These are phyloP conservation scores for Limenitis camilla DNA, from an alignment of 2,888 invertebrate genomes.

Conservation along the genomic window DNA sequence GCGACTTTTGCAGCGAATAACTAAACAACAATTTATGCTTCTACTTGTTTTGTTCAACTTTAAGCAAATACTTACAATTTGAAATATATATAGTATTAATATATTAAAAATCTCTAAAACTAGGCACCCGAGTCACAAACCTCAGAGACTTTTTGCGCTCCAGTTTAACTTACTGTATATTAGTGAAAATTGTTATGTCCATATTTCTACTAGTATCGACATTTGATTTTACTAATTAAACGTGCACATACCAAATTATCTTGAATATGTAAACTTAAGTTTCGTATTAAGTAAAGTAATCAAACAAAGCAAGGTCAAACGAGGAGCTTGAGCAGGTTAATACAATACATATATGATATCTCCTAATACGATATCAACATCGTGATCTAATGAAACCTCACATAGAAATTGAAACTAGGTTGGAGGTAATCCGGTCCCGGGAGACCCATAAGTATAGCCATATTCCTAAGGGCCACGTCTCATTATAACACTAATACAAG, in stretches of 20 bases:
- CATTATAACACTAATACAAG: slow-evolving; percentile 76
- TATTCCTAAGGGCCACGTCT: slow-evolving; percentile 73
- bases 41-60: slow-evolving; percentile 27
- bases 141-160: no score
- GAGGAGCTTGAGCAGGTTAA: neutral
- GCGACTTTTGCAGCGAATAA: slow-evolving; percentile 43
- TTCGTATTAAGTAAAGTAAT: no score
- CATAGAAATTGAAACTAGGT: slow-evolving; percentile 69
- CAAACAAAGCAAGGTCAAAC: neutral
- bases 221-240: no score
- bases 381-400: slow-evolving; percentile 42
- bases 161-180: no score
- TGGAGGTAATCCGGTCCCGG: slow-evolving; percentile 60
- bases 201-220: no score
- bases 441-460: slow-evolving; percentile 66
- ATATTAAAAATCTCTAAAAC: neutral
- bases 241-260: neutral
- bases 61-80: neutral
- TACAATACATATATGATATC: slow-evolving; percentile 8
- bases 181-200: no score
- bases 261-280: no score
- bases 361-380: slow-evolving; percentile 25
- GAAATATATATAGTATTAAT: neutral
- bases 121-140: neutral
- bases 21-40: slow-evolving; percentile 34